phyloP scores from a whole-genome alignment of 1,140 invertebrate species.

The Drosophila persimilis region DNA sequence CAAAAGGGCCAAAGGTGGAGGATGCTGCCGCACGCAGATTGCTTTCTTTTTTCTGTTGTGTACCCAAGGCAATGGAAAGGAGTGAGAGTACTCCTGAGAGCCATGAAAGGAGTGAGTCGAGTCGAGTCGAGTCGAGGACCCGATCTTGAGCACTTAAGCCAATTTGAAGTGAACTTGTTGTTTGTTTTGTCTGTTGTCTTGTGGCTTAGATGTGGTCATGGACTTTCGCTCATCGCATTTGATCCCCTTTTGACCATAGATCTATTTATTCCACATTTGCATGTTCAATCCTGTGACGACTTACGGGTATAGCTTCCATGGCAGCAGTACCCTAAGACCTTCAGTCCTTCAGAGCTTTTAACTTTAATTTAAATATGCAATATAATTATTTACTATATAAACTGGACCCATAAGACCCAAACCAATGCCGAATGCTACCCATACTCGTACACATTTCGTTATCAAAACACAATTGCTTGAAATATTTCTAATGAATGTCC shows the following conservation, averaged over 20 bases:
- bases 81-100: background rate
- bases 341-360: no score
- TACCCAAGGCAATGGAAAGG: constrained; percentile 7
- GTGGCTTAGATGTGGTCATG: constrained; percentile 24
- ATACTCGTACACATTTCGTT: no score
- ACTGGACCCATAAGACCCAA: no score
- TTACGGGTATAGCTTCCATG: no score
- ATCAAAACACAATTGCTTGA: no score
- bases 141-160: constrained; percentile 56
- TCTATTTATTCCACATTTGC: no score
- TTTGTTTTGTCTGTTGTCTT: constrained; percentile 53
- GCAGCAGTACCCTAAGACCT: no score
- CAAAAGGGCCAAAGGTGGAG: constrained; percentile 40
- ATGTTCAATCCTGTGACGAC: no score
- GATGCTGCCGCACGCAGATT: constrained; percentile 22
- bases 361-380: no score
- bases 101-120: background rate
- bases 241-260: constrained; percentile 10
- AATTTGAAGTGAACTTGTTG: constrained; percentile 44
- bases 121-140: background rate
- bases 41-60: background rate
- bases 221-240: background rate
- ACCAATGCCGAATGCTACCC: no score
- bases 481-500: no score
- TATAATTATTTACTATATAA: no score